Evolutionary conservation across 2,888 invertebrate species (phyloP), one percentile per base, ranked within the genome.

Genomic region (Adelphocoris suturalis): DNA sequence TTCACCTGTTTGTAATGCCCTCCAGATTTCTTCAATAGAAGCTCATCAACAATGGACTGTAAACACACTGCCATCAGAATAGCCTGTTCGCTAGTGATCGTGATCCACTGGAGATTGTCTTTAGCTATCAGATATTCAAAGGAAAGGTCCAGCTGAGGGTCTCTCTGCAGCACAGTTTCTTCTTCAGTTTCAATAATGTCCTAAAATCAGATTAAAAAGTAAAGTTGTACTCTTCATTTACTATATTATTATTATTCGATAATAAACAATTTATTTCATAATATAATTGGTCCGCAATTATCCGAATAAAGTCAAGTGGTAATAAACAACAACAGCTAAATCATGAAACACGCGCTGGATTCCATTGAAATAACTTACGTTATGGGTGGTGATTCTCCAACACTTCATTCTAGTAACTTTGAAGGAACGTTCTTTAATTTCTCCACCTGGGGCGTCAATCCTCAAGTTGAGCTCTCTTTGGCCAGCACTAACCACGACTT

Each of bases 381-480:
- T 94, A 93, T 97, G 96, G 0, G 98, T 97, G 27, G 98, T 98
- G 82, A 99, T 98, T 92, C 99, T 95, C 99, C 99, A 99, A 92
- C 99, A 99, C 90, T 98, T 95, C 97, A 99, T 99, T 92, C 99
- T 95, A 0, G 99, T 99, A 61, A 99, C 98, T 93, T 98, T 97
- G 93, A 98, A 99, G 92, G 96, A 95, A 82, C 97, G 96, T 93
- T 99, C 99, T 92, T 96, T 95, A n/a, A 95, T 94, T 89, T 96
- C 95, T 48, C 95, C 94, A 23, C 95, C 94, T 57, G 94, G 93
- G 28, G 95, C 95, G 47, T 92, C 91, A 89, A 95, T 93, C 90
- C 96, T 95, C 92, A 99, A 95, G 92, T 96, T 96, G 48, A 99
- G 94, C 93, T 98, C 98, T 93, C 96, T 96, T 93, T 96, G 96